These are phyloP conservation scores for Cantharis lateralis DNA, from an alignment of 2,888 invertebrate genomes.

Conservation along the genomic window DNA sequence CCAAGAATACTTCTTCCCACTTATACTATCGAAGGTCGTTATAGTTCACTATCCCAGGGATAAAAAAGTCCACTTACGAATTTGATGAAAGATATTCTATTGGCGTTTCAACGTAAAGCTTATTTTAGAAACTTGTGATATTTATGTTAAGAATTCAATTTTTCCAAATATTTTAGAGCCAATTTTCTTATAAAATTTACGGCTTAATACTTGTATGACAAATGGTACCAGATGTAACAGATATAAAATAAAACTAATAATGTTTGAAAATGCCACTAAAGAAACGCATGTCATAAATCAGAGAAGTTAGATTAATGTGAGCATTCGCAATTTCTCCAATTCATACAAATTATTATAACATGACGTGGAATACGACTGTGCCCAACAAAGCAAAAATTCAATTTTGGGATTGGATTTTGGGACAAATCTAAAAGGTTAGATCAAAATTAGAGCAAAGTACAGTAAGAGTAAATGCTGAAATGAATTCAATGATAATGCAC, in stretches of 20 bases:
- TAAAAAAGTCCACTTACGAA: slow-evolving; percentile 11
- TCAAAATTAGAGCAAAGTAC: background rate
- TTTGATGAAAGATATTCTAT: background rate
- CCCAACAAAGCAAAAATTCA: background rate
- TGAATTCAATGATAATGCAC: background rate
- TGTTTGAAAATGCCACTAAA: background rate
- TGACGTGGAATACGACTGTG: background rate
- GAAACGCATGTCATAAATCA: background rate
- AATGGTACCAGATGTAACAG: background rate
- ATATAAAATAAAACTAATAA: background rate
- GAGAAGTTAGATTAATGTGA: background rate
- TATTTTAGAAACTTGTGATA: background rate
- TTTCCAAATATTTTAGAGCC: background rate
- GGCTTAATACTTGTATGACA: background rate
- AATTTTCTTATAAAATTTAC: background rate
- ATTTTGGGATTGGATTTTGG: background rate
- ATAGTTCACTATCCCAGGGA: slow-evolving; percentile 23
- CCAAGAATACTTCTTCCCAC: slow-evolving; percentile 38
- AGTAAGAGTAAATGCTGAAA: background rate
- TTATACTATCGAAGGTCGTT: slow-evolving; percentile 26
- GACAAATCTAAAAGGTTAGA: background rate
- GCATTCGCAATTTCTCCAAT: background rate
- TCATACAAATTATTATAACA: background rate
- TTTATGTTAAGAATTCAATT: background rate
- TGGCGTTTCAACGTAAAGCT: background rate